Conservation (phyloP, 2,113 vertebrate genomes). For the Nothocercus nigrocapillus region DNA sequence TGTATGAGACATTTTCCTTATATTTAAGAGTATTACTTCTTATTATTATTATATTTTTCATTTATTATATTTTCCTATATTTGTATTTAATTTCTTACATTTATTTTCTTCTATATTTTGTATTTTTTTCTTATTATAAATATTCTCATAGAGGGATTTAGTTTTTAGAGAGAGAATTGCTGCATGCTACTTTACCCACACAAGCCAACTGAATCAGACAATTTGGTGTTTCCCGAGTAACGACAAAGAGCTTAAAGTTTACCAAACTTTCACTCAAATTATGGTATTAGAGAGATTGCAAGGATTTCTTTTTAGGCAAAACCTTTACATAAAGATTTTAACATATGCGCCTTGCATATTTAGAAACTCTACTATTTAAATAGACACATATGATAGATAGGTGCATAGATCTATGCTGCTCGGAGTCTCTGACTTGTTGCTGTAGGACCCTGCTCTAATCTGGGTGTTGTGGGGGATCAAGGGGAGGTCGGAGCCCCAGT, state of each 20-base stretch:
- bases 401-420: neutral
- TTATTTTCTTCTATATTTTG: neutral
- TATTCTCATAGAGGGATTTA: neutral
- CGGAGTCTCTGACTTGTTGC: neutral
- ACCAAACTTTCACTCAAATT: constrained; percentile 47
- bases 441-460: neutral
- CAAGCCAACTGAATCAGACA: constrained; percentile 20
- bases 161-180: constrained; percentile 16
- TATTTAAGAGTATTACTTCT: neutral
- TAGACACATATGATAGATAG: neutral
- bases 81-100: neutral
- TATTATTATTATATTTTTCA: neutral
- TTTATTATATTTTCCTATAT: accelerated
- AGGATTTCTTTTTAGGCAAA: constrained; percentile 29
- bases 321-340: constrained; percentile 9
- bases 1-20: neutral
- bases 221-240: constrained; percentile 57
- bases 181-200: neutral
- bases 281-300: constrained; percentile 12
- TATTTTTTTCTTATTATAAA: neutral
- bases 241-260: constrained; percentile 2
- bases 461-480: neutral
- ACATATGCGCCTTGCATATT: neutral
- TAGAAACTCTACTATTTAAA: constrained; percentile 13
- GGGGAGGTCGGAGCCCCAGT: too few species aligned